Evolutionary conservation across 2,797 vertebrate genomes (phyloP), one percentile per base, ranked within the genome.

Genomic region (Liasis olivaceus): DNA sequence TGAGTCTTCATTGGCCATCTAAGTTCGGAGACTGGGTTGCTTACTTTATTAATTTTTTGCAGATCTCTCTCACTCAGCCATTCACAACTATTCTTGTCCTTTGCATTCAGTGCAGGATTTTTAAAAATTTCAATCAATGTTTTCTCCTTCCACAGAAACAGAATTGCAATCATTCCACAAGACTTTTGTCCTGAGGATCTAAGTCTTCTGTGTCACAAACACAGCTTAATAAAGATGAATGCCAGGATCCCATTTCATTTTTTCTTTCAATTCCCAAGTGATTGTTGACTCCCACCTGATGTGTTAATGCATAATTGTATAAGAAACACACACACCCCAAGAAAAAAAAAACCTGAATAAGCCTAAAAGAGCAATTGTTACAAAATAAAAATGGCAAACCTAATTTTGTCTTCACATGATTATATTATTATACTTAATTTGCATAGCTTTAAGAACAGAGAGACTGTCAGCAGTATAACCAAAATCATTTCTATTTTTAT

Each of bases 401-500:
- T 13, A 58, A 72, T 92, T 86, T 64, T 72, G 84, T 47, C 13
- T 13, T 72, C 20, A 26, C 63, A 8, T 85, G 24, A 72, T 72
- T 90, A 17, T 60, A 86, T n/a, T 42, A 58, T n/a, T 20, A 54
- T 0, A 0, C 0, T 62, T 4, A 58, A 89, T 88, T 85, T 31
- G 15, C 77, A 54, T 22, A n/a, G 0, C 0, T 0, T 56, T 31
- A 59, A 88, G 20, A 28, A 58, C 13, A 26, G 31, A 15, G 1
- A 22, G 58, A 84, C 14, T 62, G 51, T 93, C 81, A 91, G 0
- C 7, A 89, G 91, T 88, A 24, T 22, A 42, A 91, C 58, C n/a
- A 54, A 63, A 26, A 8, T 0, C 4, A 0, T 89, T 96, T 92
- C 87, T 69, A 5, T 91, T 94, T 94, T 94, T 92, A 88, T 95